Percentiles rank a stretch among this genome's conserved stretches.
These are phyloP conservation scores for Acronicta alni DNA, from an alignment of 2,888 invertebrate genomes.

Conservation along the genomic window DNA sequence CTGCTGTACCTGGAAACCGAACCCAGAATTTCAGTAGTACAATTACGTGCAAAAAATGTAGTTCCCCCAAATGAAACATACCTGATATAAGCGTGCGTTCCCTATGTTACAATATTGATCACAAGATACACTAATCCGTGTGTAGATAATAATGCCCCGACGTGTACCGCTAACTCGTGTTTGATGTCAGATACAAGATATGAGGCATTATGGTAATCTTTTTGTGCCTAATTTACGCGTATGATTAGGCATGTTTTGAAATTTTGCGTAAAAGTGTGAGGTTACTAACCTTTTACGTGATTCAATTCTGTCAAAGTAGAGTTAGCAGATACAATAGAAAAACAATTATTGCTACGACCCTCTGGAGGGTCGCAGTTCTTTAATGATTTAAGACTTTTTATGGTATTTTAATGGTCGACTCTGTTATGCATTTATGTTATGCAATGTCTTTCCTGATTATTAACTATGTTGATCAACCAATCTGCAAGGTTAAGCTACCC, in stretches of 20 bases:
- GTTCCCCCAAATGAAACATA: background rate
- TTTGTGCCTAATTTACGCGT: slow-evolving; percentile 8
- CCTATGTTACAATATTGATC: slow-evolving; percentile 40
- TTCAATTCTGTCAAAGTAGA: too few relatives aligned
- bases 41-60: slow-evolving; percentile 8
- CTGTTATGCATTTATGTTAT: too few relatives aligned
- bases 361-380: too few relatives aligned
- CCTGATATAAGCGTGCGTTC: slow-evolving; percentile 2
- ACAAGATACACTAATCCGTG: slow-evolving; percentile 40
- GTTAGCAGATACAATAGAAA: too few relatives aligned
- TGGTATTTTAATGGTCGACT: too few relatives aligned
- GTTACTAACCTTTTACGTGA: too few relatives aligned
- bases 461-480: too few relatives aligned
- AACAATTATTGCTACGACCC: too few relatives aligned
- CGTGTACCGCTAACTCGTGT: slow-evolving; percentile 9
- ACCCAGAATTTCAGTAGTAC: background rate
- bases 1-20: too few relatives aligned
- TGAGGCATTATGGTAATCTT: slow-evolving; percentile 19
- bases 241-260: background rate
- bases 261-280: background rate
- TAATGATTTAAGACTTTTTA: too few relatives aligned
- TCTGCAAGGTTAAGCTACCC: too few relatives aligned
- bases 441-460: too few relatives aligned
- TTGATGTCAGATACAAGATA: slow-evolving; percentile 18
- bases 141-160: slow-evolving; percentile 35